Percentiles rank a stretch among this genome's conserved stretches.
Evolutionary conservation across 2,797 vertebrate genomes (phyloP).

Genomic region (Benthosema pterotum): DNA sequence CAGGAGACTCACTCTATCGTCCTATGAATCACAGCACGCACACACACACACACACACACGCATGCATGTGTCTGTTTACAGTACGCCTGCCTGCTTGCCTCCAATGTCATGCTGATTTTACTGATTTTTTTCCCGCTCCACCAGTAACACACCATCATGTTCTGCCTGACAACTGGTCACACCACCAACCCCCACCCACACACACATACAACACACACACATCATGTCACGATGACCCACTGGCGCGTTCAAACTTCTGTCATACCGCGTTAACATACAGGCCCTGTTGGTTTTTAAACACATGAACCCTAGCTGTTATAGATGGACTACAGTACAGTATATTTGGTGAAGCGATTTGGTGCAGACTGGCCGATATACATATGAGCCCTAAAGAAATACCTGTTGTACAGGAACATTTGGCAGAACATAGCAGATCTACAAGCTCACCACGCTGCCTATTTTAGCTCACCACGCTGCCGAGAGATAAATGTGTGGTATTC

Average conservation of each 20-base stretch:
- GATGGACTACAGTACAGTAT: too few relatives aligned
- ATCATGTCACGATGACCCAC: too few relatives aligned
- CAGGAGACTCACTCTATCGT: conserved; percentile 69
- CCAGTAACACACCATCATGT: conserved; percentile 20
- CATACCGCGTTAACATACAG: neutral
- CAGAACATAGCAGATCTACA: too few relatives aligned
- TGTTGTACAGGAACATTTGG: too few relatives aligned
- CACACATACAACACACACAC: neutral
- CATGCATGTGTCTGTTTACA: conserved; percentile 35
- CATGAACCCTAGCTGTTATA: too few relatives aligned
- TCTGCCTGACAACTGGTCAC: conserved; percentile 17
- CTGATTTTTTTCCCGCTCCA: conserved; percentile 22
- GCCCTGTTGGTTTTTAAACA: too few relatives aligned
- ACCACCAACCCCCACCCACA: conserved; percentile 2
- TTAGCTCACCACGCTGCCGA: too few relatives aligned
- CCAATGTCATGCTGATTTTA: conserved; percentile 42
- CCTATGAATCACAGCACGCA: conserved; percentile 64
- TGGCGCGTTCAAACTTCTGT: neutral
- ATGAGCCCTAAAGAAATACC: too few relatives aligned
- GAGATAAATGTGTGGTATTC: too few relatives aligned
- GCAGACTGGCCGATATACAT: too few relatives aligned
- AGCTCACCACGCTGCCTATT: too few relatives aligned
- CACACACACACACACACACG: conserved; percentile 6
- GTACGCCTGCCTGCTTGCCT: conserved; percentile 44
- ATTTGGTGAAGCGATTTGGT: too few relatives aligned